These are phyloP conservation scores for Hymenochirus boettgeri DNA, from an alignment of 2,113 vertebrate species.

Conservation along the genomic window DNA sequence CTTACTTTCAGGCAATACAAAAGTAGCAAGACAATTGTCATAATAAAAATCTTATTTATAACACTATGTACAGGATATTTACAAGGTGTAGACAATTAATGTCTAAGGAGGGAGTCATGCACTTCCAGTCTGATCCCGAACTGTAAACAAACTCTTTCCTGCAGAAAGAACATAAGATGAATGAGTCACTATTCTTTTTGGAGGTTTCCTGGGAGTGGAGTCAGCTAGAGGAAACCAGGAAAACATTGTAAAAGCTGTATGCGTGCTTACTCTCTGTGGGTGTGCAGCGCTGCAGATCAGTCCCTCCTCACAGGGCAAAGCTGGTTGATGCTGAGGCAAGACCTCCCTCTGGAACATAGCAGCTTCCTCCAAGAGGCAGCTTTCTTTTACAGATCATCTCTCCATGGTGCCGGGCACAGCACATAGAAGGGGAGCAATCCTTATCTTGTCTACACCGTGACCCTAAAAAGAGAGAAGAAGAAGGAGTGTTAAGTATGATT, in stretches of 20 bases:
- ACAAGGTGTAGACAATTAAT: slow-evolving; percentile 38
- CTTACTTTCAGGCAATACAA: no score
- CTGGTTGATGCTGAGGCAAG: slow-evolving; percentile 80
- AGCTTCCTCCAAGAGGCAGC: slow-evolving; percentile 58
- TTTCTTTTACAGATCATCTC: slow-evolving; percentile 75
- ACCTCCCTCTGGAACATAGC: slow-evolving; percentile 74
- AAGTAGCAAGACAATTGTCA: no score
- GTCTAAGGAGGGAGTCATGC: slow-evolving; percentile 52
- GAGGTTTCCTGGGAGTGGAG: no score
- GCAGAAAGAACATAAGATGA: slow-evolving; percentile 45
- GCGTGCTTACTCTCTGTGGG: slow-evolving; percentile 65
- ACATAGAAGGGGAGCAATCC: slow-evolving; percentile 66
- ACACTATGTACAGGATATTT: slow-evolving; percentile 53
- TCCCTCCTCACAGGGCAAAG: slow-evolving; percentile 74
- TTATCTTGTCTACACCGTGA: slow-evolving; percentile 73
- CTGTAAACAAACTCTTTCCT: slow-evolving; percentile 67
- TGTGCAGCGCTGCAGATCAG: slow-evolving; percentile 62
- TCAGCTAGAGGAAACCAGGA: no score
- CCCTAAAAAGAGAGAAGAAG: slow-evolving; percentile 50
- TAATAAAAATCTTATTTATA: slow-evolving; percentile 44
- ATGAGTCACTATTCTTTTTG: not conserved
- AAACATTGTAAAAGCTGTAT: not conserved
- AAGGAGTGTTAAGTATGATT: no score
- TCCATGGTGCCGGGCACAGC: slow-evolving; percentile 77
- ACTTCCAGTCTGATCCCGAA: slow-evolving; percentile 62